Evolutionary conservation across 2,888 invertebrate species (phyloP).

Genomic region (Hirtodrosophila confusa): DNA sequence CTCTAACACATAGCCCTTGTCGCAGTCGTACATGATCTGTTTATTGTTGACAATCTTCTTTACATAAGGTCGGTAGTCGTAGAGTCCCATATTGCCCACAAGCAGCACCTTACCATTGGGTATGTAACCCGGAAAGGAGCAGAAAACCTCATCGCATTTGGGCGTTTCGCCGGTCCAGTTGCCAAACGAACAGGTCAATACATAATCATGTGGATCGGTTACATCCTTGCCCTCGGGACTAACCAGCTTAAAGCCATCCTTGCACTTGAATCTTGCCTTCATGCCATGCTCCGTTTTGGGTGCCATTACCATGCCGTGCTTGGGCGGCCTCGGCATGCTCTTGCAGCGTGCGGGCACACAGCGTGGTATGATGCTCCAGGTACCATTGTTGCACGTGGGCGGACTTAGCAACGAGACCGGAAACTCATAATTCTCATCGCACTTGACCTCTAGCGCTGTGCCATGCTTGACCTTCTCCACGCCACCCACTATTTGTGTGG

Average conservation of each 20-base stretch:
- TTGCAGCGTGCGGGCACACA: slow-evolving; percentile 94
- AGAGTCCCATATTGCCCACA: slow-evolving; percentile 97
- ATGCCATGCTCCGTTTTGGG: slow-evolving; percentile 99
- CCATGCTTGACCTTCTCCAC: slow-evolving; percentile 88
- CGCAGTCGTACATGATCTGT: slow-evolving; percentile 98
- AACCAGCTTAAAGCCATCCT: slow-evolving; percentile 94
- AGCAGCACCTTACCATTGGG: slow-evolving; percentile 95
- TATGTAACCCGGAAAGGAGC: slow-evolving; percentile 96
- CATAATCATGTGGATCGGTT: slow-evolving; percentile 86
- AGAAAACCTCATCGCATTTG: slow-evolving; percentile 94
- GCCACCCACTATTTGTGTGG: slow-evolving; percentile 61
- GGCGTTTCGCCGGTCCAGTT: slow-evolving; percentile 97
- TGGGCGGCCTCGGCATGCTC: slow-evolving; percentile 92
- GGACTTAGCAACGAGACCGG: slow-evolving; percentile 89
- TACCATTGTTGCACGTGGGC: slow-evolving; percentile 96
- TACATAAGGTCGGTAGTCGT: slow-evolving; percentile 97
- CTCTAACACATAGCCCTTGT: slow-evolving; percentile 93
- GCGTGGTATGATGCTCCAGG: slow-evolving; percentile 96
- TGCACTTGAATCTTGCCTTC: slow-evolving; percentile 96
- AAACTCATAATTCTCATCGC: slow-evolving; percentile 94
- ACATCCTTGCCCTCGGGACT: slow-evolving; percentile 86
- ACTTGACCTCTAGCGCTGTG: slow-evolving; percentile 90
- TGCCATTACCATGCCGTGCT: slow-evolving; percentile 97
- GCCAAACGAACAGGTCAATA: slow-evolving; percentile 95
- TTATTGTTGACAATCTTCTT: slow-evolving; percentile 94